Evolutionary conservation across 2,888 invertebrate genomes (phyloP), one percentile per base, ranked within the genome.

Genomic region (Platycnemis pennipes): DNA sequence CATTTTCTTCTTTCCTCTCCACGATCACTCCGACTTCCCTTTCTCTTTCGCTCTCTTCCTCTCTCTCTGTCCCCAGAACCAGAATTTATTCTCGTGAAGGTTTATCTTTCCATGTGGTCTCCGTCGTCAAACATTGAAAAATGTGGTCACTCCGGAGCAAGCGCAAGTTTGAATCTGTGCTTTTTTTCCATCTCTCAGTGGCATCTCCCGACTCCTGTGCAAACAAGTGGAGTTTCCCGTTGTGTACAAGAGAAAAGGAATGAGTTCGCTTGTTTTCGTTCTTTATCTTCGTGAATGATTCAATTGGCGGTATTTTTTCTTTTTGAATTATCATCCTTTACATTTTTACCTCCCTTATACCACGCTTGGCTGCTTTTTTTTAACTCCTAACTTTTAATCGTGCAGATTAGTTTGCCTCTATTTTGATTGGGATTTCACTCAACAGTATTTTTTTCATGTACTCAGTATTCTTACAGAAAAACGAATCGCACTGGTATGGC

Each of bases 21-120:
- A 16, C 11, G 53, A 1, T 11, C 53, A 53, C 19, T 19, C 8
- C 53, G 11, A 5, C 63, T n/a, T 63, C 26, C 26, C 26, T 63
- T 63, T 26, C 22, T 77, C 13, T n/a, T 37, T 77, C 4, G 11
- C 4, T 37, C n/a, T 49, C 4, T 19, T 49, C 19, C 19, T 49
- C 49, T 49, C 49, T 4, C n/a, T 16, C 49, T 1, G 49, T n/a
- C 37, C 37, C 37, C 77, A 8, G 31, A 13, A 31, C 37, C 77
- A 16, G 37, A 37, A 77, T 77, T 77, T 77, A 0, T 37, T 77
- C 37, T 1, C 37, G 77, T 4, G 63, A 63, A 53, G 53, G 53
- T 63, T 26, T 63, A 63, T 77, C 77, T 77, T 77, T 77, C 69
- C 69, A 69, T 69, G 31, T 69, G 69, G 69, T 69, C n/a, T 31